phyloP scores from a whole-genome alignment of 1,140 invertebrate genomes.

The Atopsyche davidsoni region DNA sequence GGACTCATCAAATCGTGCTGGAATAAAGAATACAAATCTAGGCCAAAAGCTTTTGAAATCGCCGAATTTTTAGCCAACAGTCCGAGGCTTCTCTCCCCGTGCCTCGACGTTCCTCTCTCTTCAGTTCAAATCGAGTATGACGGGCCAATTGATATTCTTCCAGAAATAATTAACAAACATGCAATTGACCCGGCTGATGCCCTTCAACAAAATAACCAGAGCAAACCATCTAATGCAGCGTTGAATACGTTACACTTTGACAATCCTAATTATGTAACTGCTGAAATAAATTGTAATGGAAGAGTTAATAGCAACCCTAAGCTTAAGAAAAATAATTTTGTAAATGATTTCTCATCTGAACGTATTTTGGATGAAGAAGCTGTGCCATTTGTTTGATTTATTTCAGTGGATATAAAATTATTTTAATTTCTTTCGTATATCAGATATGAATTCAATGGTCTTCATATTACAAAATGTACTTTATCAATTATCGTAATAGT shows the following conservation, averaged over 20 bases:
- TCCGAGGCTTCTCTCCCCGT: slow-evolving; percentile 70
- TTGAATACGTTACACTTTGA: slow-evolving; percentile 24
- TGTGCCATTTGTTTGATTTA: slow-evolving; percentile 19
- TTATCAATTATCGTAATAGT: too few species aligned
- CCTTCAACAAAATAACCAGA: slow-evolving; percentile 11
- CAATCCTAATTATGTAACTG: slow-evolving; percentile 27
- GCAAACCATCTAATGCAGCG: slow-evolving; percentile 4
- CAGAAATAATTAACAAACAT: slow-evolving; percentile 18
- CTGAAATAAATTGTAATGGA: slow-evolving; percentile 20
- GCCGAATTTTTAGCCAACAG: slow-evolving; percentile 73
- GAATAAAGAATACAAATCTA: slow-evolving; percentile 59
- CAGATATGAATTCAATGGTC: too few species aligned
- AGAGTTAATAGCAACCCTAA: neutral
- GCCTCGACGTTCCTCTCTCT: slow-evolving; percentile 68
- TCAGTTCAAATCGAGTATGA: slow-evolving; percentile 55
- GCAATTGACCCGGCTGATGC: slow-evolving; percentile 7
- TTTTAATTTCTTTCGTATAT: too few species aligned
- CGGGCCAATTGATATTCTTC: slow-evolving; percentile 17
- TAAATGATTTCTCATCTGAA: slow-evolving; percentile 12
- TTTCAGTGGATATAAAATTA: too few species aligned
- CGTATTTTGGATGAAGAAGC: slow-evolving; percentile 17
- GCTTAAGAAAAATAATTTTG: slow-evolving; percentile 11
- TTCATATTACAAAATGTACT: too few species aligned
- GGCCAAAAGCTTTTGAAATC: slow-evolving; percentile 70
- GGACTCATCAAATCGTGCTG: slow-evolving; percentile 72